A percentile compares a stretch with the other conserved stretches of the same genome.
phyloP scores from a whole-genome alignment of 2,797 vertebrate genomes.

The Tauraco hartlaubi region DNA sequence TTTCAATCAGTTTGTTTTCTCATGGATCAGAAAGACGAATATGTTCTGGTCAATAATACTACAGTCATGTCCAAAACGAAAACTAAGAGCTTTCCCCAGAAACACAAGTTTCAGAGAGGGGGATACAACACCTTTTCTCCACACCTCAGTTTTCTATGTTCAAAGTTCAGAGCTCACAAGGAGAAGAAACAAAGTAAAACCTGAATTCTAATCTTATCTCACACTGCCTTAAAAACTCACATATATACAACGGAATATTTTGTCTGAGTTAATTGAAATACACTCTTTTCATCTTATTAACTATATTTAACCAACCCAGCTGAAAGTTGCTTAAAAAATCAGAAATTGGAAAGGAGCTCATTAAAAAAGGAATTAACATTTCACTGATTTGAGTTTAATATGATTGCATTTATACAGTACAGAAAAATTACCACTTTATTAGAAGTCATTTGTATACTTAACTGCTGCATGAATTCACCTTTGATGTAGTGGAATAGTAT shows the following conservation, averaged over 20 bases:
- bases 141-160: background rate
- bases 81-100: background rate
- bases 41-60: background rate
- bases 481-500: conserved; percentile 33
- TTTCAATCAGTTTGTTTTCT: background rate
- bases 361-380: conserved; percentile 61
- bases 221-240: background rate
- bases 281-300: conserved; percentile 45
- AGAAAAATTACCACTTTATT: conserved; percentile 58
- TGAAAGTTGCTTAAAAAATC: conserved; percentile 58
- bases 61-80: background rate
- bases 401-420: conserved; percentile 42
- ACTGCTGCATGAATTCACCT: conserved; percentile 35
- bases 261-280: conserved; percentile 34
- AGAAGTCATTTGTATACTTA: conserved; percentile 52
- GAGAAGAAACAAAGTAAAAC: background rate
- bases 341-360: conserved; percentile 50
- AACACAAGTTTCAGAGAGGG: background rate
- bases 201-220: background rate
- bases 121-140: background rate
- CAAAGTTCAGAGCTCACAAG: background rate
- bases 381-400: conserved; percentile 58
- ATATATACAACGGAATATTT: conserved; percentile 13
- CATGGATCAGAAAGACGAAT: background rate
- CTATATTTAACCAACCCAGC: conserved; percentile 33